Evolutionary conservation across 30 jellyfish, hydroid and myxozoan genomes (phyloP).

Genomic region (Clytia hemisphaerica): DNA sequence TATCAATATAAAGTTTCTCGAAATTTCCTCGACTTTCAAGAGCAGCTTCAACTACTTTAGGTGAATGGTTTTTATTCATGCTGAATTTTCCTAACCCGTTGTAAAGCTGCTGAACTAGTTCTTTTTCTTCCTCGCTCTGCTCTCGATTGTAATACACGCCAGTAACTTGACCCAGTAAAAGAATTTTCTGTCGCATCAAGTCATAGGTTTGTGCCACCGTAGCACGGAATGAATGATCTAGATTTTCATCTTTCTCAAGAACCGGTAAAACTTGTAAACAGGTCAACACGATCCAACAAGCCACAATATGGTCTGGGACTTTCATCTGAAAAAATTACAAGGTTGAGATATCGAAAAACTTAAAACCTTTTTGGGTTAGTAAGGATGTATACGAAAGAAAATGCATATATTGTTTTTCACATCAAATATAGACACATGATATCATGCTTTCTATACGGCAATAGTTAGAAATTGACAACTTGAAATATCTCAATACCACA

Average conservation of each 20-base stretch:
- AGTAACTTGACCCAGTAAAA: constrained; percentile 20
- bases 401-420: too few species aligned
- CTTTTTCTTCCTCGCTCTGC: constrained; percentile 39
- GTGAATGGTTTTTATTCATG: constrained; percentile 18
- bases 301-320: constrained; percentile 30
- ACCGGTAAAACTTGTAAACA: constrained; percentile 54
- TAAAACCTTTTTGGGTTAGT: too few species aligned
- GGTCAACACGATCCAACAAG: constrained; percentile 79
- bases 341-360: too few species aligned
- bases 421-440: too few species aligned
- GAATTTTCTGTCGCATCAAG: constrained; percentile 57
- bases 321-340: constrained; percentile 41
- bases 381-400: too few species aligned
- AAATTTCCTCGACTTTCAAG: constrained; percentile 33
- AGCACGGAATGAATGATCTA: constrained; percentile 35
- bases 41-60: constrained; percentile 29
- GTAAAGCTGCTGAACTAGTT: neutral
- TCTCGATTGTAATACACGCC: constrained; percentile 56
- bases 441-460: too few species aligned
- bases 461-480: too few species aligned
- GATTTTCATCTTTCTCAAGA: constrained; percentile 39
- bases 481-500: too few species aligned
- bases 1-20: constrained; percentile 48
- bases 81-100: constrained; percentile 41
- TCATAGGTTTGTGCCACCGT: constrained; percentile 56